A percentile compares a stretch with the other conserved stretches of the same genome.
These are phyloP conservation scores for Proales similis DNA, from an alignment of 1,140 invertebrate genomes.

Conservation along the genomic window DNA sequence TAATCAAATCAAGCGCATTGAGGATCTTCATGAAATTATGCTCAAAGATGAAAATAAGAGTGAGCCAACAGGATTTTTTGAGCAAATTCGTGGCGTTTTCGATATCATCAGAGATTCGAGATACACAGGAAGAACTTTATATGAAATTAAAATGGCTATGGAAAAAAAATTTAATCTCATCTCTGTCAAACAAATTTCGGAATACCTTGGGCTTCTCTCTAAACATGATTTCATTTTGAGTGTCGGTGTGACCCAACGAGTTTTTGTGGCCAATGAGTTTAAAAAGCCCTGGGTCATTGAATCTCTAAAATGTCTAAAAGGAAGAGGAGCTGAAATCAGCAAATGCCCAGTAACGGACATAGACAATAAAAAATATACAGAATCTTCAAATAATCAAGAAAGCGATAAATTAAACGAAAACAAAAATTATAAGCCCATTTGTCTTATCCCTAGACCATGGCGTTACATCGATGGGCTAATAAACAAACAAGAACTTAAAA, in stretches of 20 bases:
- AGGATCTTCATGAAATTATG: constrained; percentile 18
- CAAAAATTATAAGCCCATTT: constrained; percentile 33
- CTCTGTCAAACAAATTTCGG: too few species aligned
- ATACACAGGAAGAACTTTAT: neutral
- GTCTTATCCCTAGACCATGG: constrained; percentile 32
- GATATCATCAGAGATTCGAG: neutral
- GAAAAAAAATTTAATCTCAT: constrained; percentile 16
- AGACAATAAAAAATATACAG: neutral
- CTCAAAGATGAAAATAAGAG: too few species aligned
- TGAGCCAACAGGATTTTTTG: too few species aligned
- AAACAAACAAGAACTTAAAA: constrained; percentile 26
- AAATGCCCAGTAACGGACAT: constrained; percentile 1
- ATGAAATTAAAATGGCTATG: constrained; percentile 1
- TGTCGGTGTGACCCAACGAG: constrained; percentile 15
- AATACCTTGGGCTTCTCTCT: neutral
- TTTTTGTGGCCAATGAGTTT: constrained; percentile 31
- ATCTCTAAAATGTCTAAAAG: constrained; percentile 5
- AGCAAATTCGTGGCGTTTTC: constrained; percentile 27
- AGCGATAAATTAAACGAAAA: neutral
- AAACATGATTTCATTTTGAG: neutral
- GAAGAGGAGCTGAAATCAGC: neutral
- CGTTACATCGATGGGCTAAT: constrained; percentile 19
- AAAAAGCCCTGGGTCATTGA: constrained; percentile 36
- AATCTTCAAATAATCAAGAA: neutral
- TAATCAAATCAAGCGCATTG: too few species aligned